Evolutionary conservation across 1,140 invertebrate species (phyloP).

Genomic region (Drosophila albomicans): DNA sequence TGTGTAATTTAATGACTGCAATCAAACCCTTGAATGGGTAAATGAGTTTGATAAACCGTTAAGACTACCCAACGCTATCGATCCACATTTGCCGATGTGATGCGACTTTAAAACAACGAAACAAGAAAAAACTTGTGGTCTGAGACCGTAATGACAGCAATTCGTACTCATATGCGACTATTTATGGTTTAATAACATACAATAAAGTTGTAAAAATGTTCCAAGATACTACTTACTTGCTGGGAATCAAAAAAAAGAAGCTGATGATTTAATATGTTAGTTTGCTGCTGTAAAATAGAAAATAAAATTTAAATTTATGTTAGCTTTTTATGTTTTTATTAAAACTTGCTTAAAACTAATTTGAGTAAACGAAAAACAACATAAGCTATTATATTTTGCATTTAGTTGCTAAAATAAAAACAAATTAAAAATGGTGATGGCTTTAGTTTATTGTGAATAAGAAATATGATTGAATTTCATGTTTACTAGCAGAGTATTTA

Average conservation of each 20-base stretch:
- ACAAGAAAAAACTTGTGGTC: slow-evolving; percentile 18
- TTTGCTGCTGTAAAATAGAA: not conserved
- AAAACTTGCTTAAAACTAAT: not conserved
- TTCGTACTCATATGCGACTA: slow-evolving; percentile 4
- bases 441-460: no score
- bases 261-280: not conserved
- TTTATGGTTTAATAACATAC: slow-evolving; percentile 31
- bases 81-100: slow-evolving; percentile 38
- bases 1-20: slow-evolving; percentile 66
- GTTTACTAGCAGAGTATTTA: no score
- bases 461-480: no score
- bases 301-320: not conserved
- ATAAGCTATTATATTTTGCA: not conserved
- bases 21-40: slow-evolving; percentile 30
- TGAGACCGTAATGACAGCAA: slow-evolving; percentile 18
- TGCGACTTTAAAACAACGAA: slow-evolving; percentile 6
- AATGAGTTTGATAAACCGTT: slow-evolving; percentile 49
- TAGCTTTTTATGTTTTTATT: slow-evolving; percentile 9
- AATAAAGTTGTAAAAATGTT: slow-evolving; percentile 24
- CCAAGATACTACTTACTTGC: not conserved
- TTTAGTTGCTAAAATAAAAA: no score
- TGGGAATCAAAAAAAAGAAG: not conserved
- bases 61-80: slow-evolving; percentile 48
- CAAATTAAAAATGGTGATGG: no score
- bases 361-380: not conserved